Percentiles rank a stretch among this genome's conserved stretches.
Conservation (phyloP, 2,113 vertebrate species). For the Crypturellus undulatus region DNA sequence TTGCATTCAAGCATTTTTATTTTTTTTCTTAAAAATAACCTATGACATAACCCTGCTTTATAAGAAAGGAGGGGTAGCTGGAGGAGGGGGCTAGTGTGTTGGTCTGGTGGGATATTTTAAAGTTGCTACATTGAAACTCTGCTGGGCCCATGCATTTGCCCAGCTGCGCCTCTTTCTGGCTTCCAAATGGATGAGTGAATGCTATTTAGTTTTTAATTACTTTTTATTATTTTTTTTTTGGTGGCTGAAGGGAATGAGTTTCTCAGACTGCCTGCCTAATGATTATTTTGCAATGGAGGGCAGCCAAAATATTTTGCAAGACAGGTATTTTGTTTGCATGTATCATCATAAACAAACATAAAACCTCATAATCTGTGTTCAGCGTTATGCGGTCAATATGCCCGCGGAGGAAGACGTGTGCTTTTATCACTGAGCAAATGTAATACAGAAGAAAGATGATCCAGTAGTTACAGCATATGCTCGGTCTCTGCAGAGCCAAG, state of each 20-base stretch:
- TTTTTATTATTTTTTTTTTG: neutral
- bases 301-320: slow-evolving; percentile 62
- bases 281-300: slow-evolving; percentile 25
- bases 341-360: slow-evolving; percentile 48
- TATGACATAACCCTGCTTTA: slow-evolving; percentile 24
- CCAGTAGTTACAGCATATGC: slow-evolving; percentile 53
- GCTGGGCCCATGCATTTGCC: neutral
- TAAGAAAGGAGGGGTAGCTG: neutral
- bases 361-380: slow-evolving; percentile 34
- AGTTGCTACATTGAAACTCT: neutral
- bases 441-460: slow-evolving; percentile 59
- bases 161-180: neutral
- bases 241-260: slow-evolving; percentile 35
- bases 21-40: neutral
- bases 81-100: neutral
- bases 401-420: slow-evolving; percentile 29
- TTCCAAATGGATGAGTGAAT: neutral
- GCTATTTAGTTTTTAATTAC: neutral
- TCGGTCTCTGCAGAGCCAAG: slow-evolving; percentile 10
- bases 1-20: no score
- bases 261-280: neutral
- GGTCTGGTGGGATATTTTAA: neutral
- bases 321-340: slow-evolving; percentile 59
- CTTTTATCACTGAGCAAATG: slow-evolving; percentile 52
- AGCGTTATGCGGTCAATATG: neutral